phyloP scores from a whole-genome alignment of 2,797 vertebrate species.

The Ctenopoma kingsleyae region DNA sequence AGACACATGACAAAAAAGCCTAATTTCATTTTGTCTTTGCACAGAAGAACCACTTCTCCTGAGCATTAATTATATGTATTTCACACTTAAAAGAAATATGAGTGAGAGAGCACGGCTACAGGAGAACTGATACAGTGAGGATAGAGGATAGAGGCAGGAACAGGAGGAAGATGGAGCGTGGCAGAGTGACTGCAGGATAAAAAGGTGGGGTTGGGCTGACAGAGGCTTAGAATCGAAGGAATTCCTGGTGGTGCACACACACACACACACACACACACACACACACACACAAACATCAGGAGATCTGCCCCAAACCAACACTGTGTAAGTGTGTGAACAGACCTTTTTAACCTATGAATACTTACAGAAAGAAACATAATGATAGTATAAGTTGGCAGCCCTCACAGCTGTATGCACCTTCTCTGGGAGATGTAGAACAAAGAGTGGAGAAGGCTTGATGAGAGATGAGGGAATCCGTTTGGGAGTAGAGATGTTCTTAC shows the following conservation, averaged over 20 bases:
- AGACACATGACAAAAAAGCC: constrained; percentile 35
- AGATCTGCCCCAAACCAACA: constrained; percentile 39
- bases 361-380: constrained; percentile 45
- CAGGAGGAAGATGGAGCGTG: constrained; percentile 1
- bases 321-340: constrained; percentile 40
- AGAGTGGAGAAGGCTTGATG: constrained; percentile 15
- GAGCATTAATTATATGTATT: constrained; percentile 29
- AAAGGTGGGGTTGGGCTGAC: constrained; percentile 19
- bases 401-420: constrained; percentile 27
- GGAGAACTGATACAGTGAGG: neutral
- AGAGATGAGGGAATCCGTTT: constrained; percentile 41
- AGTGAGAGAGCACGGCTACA: neutral
- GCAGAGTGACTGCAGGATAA: constrained; percentile 13
- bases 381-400: constrained; percentile 28
- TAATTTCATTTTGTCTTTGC: constrained; percentile 13
- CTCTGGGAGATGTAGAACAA: constrained; percentile 30
- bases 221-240: constrained; percentile 22
- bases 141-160: neutral
- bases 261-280: neutral
- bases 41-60: constrained; percentile 27
- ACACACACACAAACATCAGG: constrained; percentile 3
- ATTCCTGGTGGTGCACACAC: constrained; percentile 23
- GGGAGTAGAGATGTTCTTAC: constrained; percentile 43
- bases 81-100: constrained; percentile 6
- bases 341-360: constrained; percentile 52